A percentile compares a stretch with the other conserved stretches of the same genome.
Evolutionary conservation across 2,113 vertebrate species (phyloP).

Genomic region (Picathartes gymnocephalus): DNA sequence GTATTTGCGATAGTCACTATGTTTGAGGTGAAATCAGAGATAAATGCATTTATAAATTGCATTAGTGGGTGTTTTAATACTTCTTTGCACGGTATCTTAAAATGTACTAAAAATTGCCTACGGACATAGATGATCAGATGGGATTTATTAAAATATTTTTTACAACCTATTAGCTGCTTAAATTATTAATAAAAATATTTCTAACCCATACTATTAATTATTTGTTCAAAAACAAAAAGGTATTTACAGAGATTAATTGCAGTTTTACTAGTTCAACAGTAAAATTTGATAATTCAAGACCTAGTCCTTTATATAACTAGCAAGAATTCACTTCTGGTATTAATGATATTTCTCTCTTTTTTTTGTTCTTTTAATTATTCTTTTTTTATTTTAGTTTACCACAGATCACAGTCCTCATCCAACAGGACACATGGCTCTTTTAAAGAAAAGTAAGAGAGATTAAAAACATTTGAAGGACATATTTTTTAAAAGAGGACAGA

Average conservation of each 20-base stretch:
- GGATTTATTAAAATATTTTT: not conserved
- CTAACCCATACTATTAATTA: not conserved
- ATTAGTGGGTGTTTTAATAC: not conserved
- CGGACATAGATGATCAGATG: not conserved
- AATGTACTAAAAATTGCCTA: not conserved
- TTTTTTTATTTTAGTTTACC: not conserved
- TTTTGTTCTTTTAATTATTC: not conserved
- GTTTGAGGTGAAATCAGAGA: not conserved
- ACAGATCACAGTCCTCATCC: slow-evolving; percentile 32
- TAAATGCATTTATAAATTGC: not conserved
- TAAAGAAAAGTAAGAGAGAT: slow-evolving; percentile 85
- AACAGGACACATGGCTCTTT: slow-evolving; percentile 81
- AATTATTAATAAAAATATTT: not conserved
- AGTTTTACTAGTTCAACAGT: not conserved
- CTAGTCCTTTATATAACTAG: not conserved
- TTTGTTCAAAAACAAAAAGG: not conserved
- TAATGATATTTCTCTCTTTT: not conserved
- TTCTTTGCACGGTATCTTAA: not conserved
- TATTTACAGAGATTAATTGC: not conserved
- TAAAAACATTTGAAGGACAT: not conserved
- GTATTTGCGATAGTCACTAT: not conserved
- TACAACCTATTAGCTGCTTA: not conserved
- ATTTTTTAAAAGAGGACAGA: not conserved
- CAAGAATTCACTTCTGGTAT: not conserved
- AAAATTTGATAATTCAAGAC: not conserved